Evolutionary conservation across 2,113 vertebrate species (phyloP).

Genomic region (Callopanchax toddi): DNA sequence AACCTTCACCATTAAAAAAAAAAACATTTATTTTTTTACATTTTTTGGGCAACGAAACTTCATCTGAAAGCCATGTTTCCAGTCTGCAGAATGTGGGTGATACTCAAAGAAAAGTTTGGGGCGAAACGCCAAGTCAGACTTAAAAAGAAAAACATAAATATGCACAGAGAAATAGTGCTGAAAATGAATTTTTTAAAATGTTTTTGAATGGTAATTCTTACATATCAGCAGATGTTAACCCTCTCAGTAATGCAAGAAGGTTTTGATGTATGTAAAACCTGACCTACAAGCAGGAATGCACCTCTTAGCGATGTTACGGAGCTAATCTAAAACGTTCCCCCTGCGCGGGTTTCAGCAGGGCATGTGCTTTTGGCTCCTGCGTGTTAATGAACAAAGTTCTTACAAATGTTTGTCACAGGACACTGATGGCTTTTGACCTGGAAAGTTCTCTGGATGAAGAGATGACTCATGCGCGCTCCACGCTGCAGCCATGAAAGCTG

Average conservation of each 20-base stretch:
- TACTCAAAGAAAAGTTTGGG: constrained; percentile 5
- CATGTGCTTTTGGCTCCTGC: constrained; percentile 46
- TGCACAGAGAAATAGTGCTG: constrained; percentile 4
- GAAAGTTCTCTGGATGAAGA: constrained; percentile 30
- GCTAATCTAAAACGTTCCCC: constrained; percentile 15
- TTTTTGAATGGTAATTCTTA: constrained; percentile 43
- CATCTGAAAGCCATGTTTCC: constrained; percentile 4
- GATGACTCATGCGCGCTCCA: constrained; percentile 18
- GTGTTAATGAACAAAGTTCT: constrained; percentile 18
- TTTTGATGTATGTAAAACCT: constrained; percentile 36
- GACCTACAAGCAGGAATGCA: constrained; percentile 23
- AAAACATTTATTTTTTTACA: background rate
- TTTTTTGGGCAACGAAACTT: background rate
- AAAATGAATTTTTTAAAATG: constrained; percentile 37
- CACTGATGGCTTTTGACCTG: constrained; percentile 29
- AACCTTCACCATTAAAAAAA: background rate
- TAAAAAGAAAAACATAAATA: background rate
- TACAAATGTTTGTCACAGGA: background rate
- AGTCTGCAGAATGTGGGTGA: constrained; percentile 1
- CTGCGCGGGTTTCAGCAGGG: constrained; percentile 38
- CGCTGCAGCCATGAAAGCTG: constrained; percentile 32
- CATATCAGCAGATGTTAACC: constrained; percentile 52
- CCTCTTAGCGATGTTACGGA: constrained; percentile 17
- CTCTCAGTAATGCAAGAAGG: constrained; percentile 18
- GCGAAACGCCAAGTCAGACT: background rate